Base-by-base conservation (phyloP, 2,113 vertebrate species). In the Peromyscus leucopus region DNA sequence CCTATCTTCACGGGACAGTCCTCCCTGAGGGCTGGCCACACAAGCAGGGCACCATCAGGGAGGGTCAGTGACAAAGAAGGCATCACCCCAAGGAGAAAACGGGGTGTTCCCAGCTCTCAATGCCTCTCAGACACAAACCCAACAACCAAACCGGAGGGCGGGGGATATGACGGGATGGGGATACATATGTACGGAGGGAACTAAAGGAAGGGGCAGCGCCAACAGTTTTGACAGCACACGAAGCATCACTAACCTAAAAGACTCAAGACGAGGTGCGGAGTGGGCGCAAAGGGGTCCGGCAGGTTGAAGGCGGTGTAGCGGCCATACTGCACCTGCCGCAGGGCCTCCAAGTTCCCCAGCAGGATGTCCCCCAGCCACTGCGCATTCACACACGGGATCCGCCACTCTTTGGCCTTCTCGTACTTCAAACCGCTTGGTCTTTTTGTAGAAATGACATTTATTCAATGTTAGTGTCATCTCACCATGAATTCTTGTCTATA, bases 291-390 rank as follows among this genome's bases (percentile, higher is more conserved):
- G 0, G 99, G 99, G 69, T 99, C 99, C 19, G 99, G 98, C 8
- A 99, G 99, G 76, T 89, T 99, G 97, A 99, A 99, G 1, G 98
- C 92, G 0, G 99, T 99, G 96, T 99, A 99, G 69, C 99, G 99
- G 97, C 98, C 99, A 97, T 99, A 99, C 97, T 99, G 99, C 26
- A 99, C 98, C 98, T 99, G 99, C 93, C 99, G 98, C 42, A 99
- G 96, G 0, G 99, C 99, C 97, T 99, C 99, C 11, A 99, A 99
- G 97, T 99, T 99, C 0, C 99, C 99, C 75, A 99, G 99, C 24
- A 99, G 98, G 69, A 99, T 99, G 94, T 99, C 99, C 15, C 99
- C 99, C 7, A 99, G 98, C 99, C 99, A 99, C 92, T 99, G 99
- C 0, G 99, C 99, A 0, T 99, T 99, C 39, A 99, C 99, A 48